These are phyloP conservation scores for Heliocidaris tuberculata DNA, from an alignment of 35 echinoderm and acorn worm genomes.

Conservation along the genomic window DNA sequence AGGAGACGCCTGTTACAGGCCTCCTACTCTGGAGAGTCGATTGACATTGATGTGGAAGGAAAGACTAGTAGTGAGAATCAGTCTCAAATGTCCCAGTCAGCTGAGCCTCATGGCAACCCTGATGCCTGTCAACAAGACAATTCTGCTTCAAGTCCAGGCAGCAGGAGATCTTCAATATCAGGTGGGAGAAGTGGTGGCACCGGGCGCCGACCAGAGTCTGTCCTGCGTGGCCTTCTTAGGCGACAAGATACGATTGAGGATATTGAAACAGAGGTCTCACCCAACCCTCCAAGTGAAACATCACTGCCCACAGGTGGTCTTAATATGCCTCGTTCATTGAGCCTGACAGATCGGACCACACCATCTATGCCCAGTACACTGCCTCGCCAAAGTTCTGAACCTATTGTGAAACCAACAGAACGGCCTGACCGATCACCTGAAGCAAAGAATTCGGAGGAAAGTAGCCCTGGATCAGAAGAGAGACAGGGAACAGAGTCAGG, in stretches of 20 bases:
- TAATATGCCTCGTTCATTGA: slow-evolving; percentile 34
- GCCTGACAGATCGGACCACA: slow-evolving; percentile 1
- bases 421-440: not conserved
- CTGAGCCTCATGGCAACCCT: slow-evolving; percentile 1
- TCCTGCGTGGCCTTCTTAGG: slow-evolving; percentile 38
- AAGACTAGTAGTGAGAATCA: slow-evolving; percentile 17
- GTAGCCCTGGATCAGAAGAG: slow-evolving; percentile 19
- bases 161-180: not conserved
- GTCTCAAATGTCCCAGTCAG: slow-evolving; percentile 8
- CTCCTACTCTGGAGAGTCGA: slow-evolving; percentile 45
- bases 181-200: slow-evolving; percentile 18
- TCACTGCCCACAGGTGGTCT: not conserved
- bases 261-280: not conserved
- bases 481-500: not conserved
- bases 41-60: slow-evolving; percentile 35
- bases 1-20: slow-evolving; percentile 41
- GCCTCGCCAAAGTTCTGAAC: slow-evolving; percentile 51
- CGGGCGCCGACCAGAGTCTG: slow-evolving; percentile 28
- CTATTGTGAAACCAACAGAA: slow-evolving; percentile 37
- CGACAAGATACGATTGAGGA: slow-evolving; percentile 48
- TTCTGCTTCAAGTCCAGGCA: slow-evolving; percentile 13
- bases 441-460: slow-evolving; percentile 4
- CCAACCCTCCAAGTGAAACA: not conserved
- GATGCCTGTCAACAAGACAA: slow-evolving; percentile 39
- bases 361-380: not conserved